Conservation (phyloP, 2,113 vertebrate genomes). For the Hemiprocne comata region DNA sequence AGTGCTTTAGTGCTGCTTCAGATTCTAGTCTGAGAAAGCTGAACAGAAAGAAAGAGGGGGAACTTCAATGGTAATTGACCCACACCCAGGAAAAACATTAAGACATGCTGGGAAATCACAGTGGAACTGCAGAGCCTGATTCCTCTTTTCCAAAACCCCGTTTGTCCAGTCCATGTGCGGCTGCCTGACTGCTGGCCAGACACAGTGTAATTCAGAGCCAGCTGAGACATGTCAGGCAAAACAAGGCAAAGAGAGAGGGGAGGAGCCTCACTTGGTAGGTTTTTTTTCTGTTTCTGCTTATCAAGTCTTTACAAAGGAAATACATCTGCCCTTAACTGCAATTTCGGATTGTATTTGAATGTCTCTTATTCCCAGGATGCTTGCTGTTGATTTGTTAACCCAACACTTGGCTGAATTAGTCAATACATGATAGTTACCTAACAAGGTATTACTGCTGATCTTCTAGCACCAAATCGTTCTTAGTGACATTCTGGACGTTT, state of each 20-base stretch:
- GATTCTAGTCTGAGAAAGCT: neutral
- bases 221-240: conserved; percentile 65
- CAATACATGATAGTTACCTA: neutral
- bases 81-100: conserved; percentile 48
- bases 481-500: neutral
- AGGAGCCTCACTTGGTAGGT: neutral
- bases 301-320: conserved; percentile 15
- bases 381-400: neutral
- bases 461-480: neutral
- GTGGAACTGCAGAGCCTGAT: neutral
- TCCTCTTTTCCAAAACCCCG: conserved; percentile 29
- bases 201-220: neutral
- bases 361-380: neutral
- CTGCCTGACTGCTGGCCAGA: conserved; percentile 45
- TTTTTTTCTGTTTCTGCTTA: conserved; percentile 43
- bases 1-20: neutral
- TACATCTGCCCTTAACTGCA: neutral
- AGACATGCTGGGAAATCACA: conserved; percentile 35
- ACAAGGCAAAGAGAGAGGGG: conserved; percentile 32
- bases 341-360: neutral
- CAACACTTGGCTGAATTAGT: neutral
- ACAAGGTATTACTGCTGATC: neutral
- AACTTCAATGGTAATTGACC: conserved; percentile 34
- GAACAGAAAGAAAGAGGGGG: neutral
- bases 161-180: conserved; percentile 29